phyloP scores from a whole-genome alignment of 37 sponge, comb jelly and placozoan species.

The Geodia barretti region DNA sequence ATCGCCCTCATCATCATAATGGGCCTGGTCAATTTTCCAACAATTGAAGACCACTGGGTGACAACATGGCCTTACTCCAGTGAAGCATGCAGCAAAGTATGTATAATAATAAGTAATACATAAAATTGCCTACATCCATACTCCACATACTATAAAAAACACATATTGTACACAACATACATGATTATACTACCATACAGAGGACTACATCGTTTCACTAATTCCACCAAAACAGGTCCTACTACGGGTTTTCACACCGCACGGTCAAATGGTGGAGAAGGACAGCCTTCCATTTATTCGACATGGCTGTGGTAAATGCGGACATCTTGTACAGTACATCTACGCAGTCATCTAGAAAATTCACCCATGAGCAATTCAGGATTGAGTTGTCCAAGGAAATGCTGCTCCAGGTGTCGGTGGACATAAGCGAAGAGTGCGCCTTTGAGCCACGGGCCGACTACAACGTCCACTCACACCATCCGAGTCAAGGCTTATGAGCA shows the following conservation, averaged over 20 bases:
- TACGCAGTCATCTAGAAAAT: neutral
- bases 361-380: constrained; percentile 23
- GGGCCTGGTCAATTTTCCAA: no score
- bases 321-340: constrained; percentile 16
- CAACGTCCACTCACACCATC: neutral
- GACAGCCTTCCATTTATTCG: neutral
- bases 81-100: no score
- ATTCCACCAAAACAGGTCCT: no score
- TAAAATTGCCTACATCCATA: no score
- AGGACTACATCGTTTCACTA: no score
- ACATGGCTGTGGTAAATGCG: constrained; percentile 10
- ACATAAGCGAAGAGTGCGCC: neutral
- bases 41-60: no score
- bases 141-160: no score
- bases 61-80: no score
- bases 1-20: no score
- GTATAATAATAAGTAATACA: no score
- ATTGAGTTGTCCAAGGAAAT: constrained; percentile 1
- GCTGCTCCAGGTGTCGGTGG: neutral
- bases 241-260: constrained; percentile 25
- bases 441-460: neutral
- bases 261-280: constrained; percentile 27
- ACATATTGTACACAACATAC: no score
- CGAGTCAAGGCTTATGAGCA: neutral
- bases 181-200: no score